Evolutionary conservation across 1,140 invertebrate species (phyloP), one percentile per base, ranked within the genome.

Genomic region (Acarapis woodi): DNA sequence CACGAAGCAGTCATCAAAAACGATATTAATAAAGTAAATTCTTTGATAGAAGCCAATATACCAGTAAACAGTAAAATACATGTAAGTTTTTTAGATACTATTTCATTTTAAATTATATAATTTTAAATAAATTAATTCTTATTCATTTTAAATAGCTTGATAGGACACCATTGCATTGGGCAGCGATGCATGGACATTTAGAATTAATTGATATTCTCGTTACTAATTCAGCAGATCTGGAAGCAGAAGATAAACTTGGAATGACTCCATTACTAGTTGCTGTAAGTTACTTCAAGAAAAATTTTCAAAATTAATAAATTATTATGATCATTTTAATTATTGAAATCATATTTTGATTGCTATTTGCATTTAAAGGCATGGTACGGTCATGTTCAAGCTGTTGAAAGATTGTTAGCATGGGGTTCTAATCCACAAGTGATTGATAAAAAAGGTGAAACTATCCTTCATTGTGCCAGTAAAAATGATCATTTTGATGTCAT

Each of bases 261-360:
- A 77, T 77, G 73, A 59, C 70, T 31, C 70, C 73, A 1, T 53
- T 77, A 12, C 58, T 75, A 39, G 76, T 76, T 71, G 70, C 72
- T 8, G 70, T n/a, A n/a, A n/a, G n/a, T n/a, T n/a, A n/a, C n/a
- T n/a, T n/a, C n/a, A n/a, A n/a, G n/a, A n/a, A n/a, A n/a, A n/a
- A n/a, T n/a, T n/a, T n/a, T n/a, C n/a, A n/a, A n/a, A n/a, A n/a
- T n/a, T n/a, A n/a, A n/a, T n/a, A n/a, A n/a, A n/a, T n/a, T n/a
- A n/a, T n/a, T n/a, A n/a, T n/a, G n/a, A n/a, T n/a, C n/a, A n/a
- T n/a, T n/a, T n/a, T n/a, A n/a, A n/a, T n/a, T n/a, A n/a, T n/a
- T n/a, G n/a, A n/a, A n/a, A n/a, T n/a, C n/a, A n/a, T n/a, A n/a
- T n/a, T n/a, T n/a, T n/a, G n/a, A n/a, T n/a, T n/a, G n/a, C n/a